Evolutionary conservation across 2,888 invertebrate species (phyloP).

Genomic region (Lumbricus terrestris): DNA sequence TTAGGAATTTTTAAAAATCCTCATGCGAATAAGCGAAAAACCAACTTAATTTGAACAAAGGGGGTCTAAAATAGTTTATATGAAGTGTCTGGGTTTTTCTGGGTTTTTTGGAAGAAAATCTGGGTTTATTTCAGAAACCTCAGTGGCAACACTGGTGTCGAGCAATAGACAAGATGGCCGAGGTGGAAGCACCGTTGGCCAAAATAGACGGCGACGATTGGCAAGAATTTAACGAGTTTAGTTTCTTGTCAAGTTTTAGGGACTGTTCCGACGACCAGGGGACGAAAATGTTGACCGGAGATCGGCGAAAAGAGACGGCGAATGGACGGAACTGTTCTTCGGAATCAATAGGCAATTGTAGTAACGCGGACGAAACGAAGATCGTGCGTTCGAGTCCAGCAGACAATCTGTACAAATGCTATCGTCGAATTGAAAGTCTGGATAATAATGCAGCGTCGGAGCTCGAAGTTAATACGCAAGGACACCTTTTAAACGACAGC

Average conservation of each 20-base stretch:
- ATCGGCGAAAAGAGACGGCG: neutral
- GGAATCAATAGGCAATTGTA: neutral
- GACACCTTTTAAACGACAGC: neutral
- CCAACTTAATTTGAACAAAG: too few relatives aligned
- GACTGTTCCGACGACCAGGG: neutral
- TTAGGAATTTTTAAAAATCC: too few relatives aligned
- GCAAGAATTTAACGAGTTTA: conserved; percentile 21
- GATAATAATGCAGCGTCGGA: neutral
- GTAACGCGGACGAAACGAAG: neutral
- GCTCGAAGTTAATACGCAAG: neutral
- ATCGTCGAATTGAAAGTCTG: neutral
- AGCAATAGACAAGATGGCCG: neutral
- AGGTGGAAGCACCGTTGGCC: conserved; percentile 15
- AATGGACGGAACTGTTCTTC: neutral
- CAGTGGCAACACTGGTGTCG: too few relatives aligned
- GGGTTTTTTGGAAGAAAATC: too few relatives aligned
- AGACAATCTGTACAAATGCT: neutral
- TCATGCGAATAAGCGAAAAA: too few relatives aligned
- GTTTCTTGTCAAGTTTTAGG: neutral
- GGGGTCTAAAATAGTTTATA: too few relatives aligned
- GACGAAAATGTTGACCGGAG: neutral
- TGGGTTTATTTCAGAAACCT: too few relatives aligned
- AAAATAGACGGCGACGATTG: conserved; percentile 17
- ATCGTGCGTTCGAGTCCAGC: neutral
- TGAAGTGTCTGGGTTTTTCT: too few relatives aligned